Evolutionary conservation across 2,888 invertebrate species (phyloP), one percentile per base, ranked within the genome.

Genomic region (Sinhomidia bicolor): DNA sequence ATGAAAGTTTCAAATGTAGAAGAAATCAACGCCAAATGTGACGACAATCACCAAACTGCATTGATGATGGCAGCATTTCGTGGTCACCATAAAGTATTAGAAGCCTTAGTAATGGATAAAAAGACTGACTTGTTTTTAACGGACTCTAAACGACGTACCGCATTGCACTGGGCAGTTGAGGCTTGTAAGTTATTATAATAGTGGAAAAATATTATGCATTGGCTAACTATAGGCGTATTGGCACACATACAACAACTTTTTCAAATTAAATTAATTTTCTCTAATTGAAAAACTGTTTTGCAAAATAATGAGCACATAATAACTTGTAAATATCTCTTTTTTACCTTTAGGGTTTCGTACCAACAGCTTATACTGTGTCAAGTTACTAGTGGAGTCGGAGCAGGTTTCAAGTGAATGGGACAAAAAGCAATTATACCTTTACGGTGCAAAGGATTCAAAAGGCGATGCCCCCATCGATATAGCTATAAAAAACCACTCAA

Each of bases 301-400:
- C n/a, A n/a, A n/a, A n/a, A n/a, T n/a, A n/a, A n/a, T n/a, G n/a
- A n/a, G n/a, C n/a, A n/a, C n/a, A n/a, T n/a, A n/a, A n/a, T n/a
- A n/a, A n/a, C n/a, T n/a, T n/a, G n/a, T n/a, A n/a, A n/a, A n/a
- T n/a, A n/a, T n/a, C n/a, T n/a, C n/a, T n/a, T n/a, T n/a, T n/a
- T n/a, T n/a, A n/a, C n/a, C n/a, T n/a, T 26, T 9, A 90, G 90
- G 90, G 90, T 90, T 89, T 47, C 89, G 89, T 17, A 71, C 85
- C 9, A 81, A 89, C 10, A 89, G 89, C 17, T 84, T 85, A 57
- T 36, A 78, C 7, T 90, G 90, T 68, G 88, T 89, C 10, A 89
- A 90, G 62, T 74, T 88, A 0, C 60, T 90, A 3, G 85, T 85
- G n/a, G 90, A 90, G 44, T 80, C 85, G 12, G 82, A 83, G 6